Base-by-base conservation (phyloP, 30 jellyfish, hydroid and myxozoan species). In the Morbakka virulenta region DNA sequence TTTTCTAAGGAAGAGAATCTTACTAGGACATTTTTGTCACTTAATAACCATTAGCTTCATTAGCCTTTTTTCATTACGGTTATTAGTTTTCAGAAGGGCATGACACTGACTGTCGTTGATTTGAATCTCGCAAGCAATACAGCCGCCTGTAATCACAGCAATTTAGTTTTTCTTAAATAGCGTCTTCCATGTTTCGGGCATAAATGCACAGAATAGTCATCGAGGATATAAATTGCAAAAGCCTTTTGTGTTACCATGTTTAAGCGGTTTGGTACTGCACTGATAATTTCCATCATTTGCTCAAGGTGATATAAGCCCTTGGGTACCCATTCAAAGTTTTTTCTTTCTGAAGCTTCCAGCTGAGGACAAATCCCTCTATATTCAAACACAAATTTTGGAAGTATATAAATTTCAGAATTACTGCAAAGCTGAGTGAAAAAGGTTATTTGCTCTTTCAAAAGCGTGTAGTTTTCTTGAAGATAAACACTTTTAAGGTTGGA, bases 401-500 rank as follows among this genome's bases (percentile, higher is more conserved):
- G n/a, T n/a, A n/a, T n/a, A n/a, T n/a, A n/a, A n/a, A n/a, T n/a
- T n/a, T n/a, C n/a, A n/a, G 78, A 0, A 14, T 66, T 70, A 0
- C 78, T 66, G 78, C 72, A 66, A 12, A 66, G 78, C 0, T 66
- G 78, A 17, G 70, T 0, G 78, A 66, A 66, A 66, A 67, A 66
- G 13, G 78, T 66, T 66, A 30, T 25, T 66, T 0, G 28, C 26
- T 66, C 78, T 30, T 70, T 66, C 70, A 70, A 66, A 66, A 66
- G 78, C 78, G 32, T 65, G 77, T 65, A 28, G 70, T 65, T 65
- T 65, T 65, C 77, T 28, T 65, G 27, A 17, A 66, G 71, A 66
- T 0, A 66, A 0, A 30, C 76, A 12, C 32, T 0, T 66, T 66
- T 69, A 20, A 69, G 17, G 0, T 47, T 47, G n/a, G n/a, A n/a